These are phyloP conservation scores for Apamea epomidion DNA, from an alignment of 2,888 invertebrate genomes.

Conservation along the genomic window DNA sequence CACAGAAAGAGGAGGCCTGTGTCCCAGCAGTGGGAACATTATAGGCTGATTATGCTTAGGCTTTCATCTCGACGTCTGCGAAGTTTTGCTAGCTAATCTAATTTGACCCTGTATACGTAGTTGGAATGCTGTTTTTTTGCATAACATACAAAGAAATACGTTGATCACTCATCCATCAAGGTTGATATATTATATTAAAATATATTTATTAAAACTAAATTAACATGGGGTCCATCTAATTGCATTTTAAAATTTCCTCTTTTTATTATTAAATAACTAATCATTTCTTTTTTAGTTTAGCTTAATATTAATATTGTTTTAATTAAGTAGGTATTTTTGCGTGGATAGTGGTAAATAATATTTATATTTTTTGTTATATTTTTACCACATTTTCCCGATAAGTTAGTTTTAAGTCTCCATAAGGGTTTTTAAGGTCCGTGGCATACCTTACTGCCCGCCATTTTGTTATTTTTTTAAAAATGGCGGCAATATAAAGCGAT, in stretches of 20 bases:
- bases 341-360: slow-evolving; percentile 24
- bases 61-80: background rate
- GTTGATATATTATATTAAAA: background rate
- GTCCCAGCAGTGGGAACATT: too few species aligned
- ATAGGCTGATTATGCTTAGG: background rate
- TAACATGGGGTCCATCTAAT: slow-evolving; percentile 66
- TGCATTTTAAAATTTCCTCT: slow-evolving; percentile 63
- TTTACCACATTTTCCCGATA: slow-evolving; percentile 17
- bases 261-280: slow-evolving; percentile 34
- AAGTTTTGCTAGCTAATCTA: background rate
- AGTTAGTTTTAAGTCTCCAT: slow-evolving; percentile 19
- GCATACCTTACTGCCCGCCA: background rate
- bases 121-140: slow-evolving; percentile 7
- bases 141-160: background rate
- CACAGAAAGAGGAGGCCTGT: too few species aligned
- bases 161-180: background rate
- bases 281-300: slow-evolving; percentile 26
- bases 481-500: background rate
- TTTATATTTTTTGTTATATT: slow-evolving; percentile 15
- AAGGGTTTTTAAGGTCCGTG: background rate
- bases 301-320: slow-evolving; percentile 7
- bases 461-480: background rate
- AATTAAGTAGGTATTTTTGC: background rate
- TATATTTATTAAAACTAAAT: slow-evolving; percentile 6
- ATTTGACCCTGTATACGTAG: background rate